Conservation (phyloP, 2,888 invertebrate genomes). For the Thecophora atra region DNA sequence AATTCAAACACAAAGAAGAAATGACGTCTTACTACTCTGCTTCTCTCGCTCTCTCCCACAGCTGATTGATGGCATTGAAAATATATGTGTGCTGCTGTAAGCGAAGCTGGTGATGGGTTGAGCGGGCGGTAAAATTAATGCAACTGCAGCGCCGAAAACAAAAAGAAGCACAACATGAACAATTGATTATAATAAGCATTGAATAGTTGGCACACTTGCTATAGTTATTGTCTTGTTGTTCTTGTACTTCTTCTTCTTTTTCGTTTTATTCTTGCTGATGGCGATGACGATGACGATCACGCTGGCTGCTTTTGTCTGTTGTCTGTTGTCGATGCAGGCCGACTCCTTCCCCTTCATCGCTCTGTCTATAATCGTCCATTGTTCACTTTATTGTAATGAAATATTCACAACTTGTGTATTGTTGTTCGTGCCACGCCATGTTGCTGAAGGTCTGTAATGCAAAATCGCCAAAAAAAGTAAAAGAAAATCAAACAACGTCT, state of each 20-base stretch:
- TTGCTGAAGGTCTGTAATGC: neutral
- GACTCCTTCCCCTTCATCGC: neutral
- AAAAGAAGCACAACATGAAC: conserved; percentile 13
- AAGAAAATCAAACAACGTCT: neutral
- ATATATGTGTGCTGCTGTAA: conserved; percentile 11
- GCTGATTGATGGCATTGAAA: conserved; percentile 32
- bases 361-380: neutral
- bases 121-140: neutral
- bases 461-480: neutral
- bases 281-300: neutral
- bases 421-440: neutral
- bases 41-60: conserved; percentile 4
- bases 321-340: neutral
- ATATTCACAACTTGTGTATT: neutral
- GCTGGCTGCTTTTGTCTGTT: neutral
- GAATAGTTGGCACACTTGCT: conserved; percentile 29
- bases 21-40: conserved; percentile 13
- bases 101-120: neutral
- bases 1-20: conserved; percentile 9
- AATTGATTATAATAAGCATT: conserved; percentile 5
- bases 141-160: conserved; percentile 13
- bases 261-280: neutral
- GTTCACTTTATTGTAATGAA: neutral
- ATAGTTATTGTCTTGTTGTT: neutral
- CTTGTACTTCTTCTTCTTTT: neutral